Evolutionary conservation across 2,113 vertebrate species (phyloP), one percentile per base, ranked within the genome.

Genomic region (Pholis gunnellus): DNA sequence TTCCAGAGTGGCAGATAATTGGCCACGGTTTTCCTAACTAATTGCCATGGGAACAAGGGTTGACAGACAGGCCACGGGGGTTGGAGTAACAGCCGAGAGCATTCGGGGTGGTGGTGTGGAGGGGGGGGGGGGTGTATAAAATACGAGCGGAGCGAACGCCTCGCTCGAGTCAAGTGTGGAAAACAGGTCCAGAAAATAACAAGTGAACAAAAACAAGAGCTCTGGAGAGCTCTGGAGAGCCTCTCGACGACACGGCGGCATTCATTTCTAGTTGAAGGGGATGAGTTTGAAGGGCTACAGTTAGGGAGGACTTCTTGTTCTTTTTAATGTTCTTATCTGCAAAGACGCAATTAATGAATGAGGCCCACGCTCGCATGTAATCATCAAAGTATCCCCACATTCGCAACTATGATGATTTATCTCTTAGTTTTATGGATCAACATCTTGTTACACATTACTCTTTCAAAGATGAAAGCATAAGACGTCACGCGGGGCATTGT

Each of bases 1-100:
- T 31, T 31, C 50, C n/a, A 75, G 64, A 65, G 76, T 50, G 0
- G 44, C 71, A 9, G 40, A 69, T 90, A 91, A 92, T 90, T 91
- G 85, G 83, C 88, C 66, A 27, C 2, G 64, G 81, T 88, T 85
- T 91, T 88, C 75, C 31, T 52, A 42, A 80, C 84, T 91, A 81
- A 88, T 81, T 84, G 85, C 89, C 81, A 87, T 90, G 90, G 87
- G 87, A 91, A 85, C 87, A 27, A 40, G 82, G 82, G 89, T 86
- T 72, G 71, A 81, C 63, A 75, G 91, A 84, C 85, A 48, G 89
- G 84, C 84, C 89, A 89, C 42, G 3, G 59, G 86, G 72, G 31
- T 85, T 87, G 90, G 72, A 84, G 83, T 64, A 88, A 86, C 65
- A 52, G 88, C 68, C 40, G 78, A 42, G 72, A 77, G 70, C 20